A percentile compares a stretch with the other conserved stretches of the same genome.
Evolutionary conservation across 2,888 invertebrate species (phyloP).

Genomic region (Tipula lateralis): DNA sequence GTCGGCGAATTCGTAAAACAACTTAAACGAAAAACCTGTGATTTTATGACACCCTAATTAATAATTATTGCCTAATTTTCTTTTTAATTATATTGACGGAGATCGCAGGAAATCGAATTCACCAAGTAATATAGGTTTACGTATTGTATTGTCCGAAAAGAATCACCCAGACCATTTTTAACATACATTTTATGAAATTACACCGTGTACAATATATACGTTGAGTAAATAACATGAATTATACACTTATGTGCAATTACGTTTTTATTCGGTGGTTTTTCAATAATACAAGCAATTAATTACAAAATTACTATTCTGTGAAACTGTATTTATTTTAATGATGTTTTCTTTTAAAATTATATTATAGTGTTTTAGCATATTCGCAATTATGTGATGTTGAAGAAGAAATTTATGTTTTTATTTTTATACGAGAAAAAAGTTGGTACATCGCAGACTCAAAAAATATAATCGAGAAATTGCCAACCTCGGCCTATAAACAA

Average conservation of each 20-base stretch:
- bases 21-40: not conserved
- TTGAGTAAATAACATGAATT: constrained; percentile 19
- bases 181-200: not conserved
- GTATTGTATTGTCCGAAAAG: not conserved
- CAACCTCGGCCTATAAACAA: not conserved
- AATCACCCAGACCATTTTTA: not conserved
- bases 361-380: not conserved
- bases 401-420: not conserved
- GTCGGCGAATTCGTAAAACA: not conserved
- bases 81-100: not conserved
- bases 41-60: constrained; percentile 24
- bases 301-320: not conserved
- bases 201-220: not conserved
- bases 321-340: constrained; percentile 19
- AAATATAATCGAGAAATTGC: not conserved
- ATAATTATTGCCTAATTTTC: constrained; percentile 11
- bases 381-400: not conserved
- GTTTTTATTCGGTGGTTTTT: not conserved
- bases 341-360: constrained; percentile 11
- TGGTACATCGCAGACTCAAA: not conserved
- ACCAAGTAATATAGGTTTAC: not conserved
- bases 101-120: not conserved
- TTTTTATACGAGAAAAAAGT: not conserved
- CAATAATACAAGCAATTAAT: not conserved
- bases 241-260: not conserved